Evolutionary conservation across 2,888 invertebrate genomes (phyloP).

Genomic region (Tenthredo distinguenda): DNA sequence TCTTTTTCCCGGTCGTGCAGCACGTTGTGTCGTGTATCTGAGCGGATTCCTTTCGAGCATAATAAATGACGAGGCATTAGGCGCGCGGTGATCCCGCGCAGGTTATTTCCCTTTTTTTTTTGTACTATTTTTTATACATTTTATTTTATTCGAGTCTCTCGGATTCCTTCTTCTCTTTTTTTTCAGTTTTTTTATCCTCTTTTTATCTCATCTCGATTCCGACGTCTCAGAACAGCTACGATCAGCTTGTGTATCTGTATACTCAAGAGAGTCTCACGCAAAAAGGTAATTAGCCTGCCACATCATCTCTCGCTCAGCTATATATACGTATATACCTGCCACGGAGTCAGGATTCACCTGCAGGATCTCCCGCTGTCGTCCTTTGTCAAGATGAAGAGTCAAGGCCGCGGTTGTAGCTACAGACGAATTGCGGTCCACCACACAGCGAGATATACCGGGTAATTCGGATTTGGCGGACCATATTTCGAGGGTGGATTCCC

Average conservation of each 20-base stretch:
- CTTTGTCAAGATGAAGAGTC: neutral
- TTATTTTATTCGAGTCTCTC: neutral
- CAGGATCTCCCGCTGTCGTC: neutral
- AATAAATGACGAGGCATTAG: constrained; percentile 23
- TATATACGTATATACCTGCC: neutral
- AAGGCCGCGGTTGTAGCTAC: neutral
- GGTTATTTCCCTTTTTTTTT: neutral
- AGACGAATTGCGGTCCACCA: too few species aligned
- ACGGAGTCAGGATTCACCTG: neutral
- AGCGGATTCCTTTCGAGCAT: neutral
- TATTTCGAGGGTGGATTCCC: too few species aligned
- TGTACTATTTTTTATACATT: neutral
- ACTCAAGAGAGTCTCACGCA: neutral
- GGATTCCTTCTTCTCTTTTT: neutral
- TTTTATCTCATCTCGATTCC: neutral
- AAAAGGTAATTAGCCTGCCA: constrained; percentile 18
- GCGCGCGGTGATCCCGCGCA: neutral
- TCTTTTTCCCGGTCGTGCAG: constrained; percentile 19
- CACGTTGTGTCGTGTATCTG: constrained; percentile 11
- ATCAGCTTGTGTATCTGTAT: neutral
- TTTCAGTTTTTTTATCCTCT: neutral
- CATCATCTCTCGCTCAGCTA: neutral
- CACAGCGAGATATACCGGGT: too few species aligned
- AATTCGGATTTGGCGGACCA: too few species aligned
- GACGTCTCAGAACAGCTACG: neutral